Evolutionary conservation across 2,888 invertebrate species (phyloP), one percentile per base, ranked within the genome.

Genomic region (Caradrina kadenii): DNA sequence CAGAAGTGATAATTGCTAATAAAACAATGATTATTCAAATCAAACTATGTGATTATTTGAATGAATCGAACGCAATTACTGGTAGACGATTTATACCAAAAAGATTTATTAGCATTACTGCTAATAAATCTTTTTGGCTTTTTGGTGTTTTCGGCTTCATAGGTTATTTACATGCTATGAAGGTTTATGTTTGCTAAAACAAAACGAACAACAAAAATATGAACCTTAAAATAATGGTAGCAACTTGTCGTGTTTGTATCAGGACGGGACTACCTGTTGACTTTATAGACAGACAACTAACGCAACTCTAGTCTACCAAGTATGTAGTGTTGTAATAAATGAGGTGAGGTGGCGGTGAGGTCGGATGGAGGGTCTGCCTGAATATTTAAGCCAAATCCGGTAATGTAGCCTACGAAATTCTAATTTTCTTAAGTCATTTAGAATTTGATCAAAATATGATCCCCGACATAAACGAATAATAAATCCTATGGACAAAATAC

Each of bases 1-100:
- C 97, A 97, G 97, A 97, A 97, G 97, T 97, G 97, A 97, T 97
- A 97, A 97, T 97, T 97, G 96, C 97, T 97, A 97, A 35, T 31
- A 35, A 35, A 35, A 35, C 8, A 35, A 35, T 35, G 8, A 8
- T 8, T 8, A 35, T 8, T 35, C 35, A 35, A 35, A 35, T 35
- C 7, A 35, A 35, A 35, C 8, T 35, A 6, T 31, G 35, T 31
- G 5, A 7, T 31, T 31, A 31, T 31, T 31, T 31, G 39, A 49
- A 55, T 39, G 1, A 39, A 58, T 22, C 4, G 19, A 19, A 15
- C 48, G 31, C 49, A 69, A 55, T 5, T 69, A n/a, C 7, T 49
- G 17, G 48, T 13, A 10, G 39, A 39, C 7, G 17, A 10, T 26
- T n/a, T 2, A 39, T 39, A 7, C 10, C 17, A 54, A 49, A 13